phyloP scores from a whole-genome alignment of 2,113 vertebrate species.

The Condylura cristata region DNA sequence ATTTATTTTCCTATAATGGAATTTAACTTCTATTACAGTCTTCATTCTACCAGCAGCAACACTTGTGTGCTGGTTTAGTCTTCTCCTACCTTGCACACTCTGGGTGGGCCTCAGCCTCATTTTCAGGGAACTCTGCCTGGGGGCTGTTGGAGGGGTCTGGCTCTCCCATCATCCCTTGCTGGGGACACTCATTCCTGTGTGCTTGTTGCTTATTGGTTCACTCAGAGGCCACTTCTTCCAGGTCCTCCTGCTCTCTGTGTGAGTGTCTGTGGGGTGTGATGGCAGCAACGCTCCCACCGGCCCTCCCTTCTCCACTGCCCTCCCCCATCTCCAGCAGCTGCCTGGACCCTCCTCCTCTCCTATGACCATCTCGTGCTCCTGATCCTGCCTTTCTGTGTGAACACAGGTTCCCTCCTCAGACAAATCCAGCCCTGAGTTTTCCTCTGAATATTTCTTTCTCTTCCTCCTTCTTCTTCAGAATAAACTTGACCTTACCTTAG shows the following conservation, averaged over 20 bases:
- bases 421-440: background rate
- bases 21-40: background rate
- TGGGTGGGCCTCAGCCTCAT: background rate
- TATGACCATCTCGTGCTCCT: rapidly evolving
- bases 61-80: background rate
- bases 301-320: too few relatives aligned
- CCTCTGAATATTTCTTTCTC: background rate
- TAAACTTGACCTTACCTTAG: background rate
- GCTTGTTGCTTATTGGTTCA: background rate
- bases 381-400: background rate
- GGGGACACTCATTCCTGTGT: background rate
- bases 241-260: background rate
- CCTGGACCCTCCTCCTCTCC: background rate
- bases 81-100: background rate
- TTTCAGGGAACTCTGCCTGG: background rate
- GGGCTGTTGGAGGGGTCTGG: background rate
- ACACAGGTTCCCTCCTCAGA: background rate
- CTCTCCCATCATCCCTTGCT: background rate
- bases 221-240: background rate
- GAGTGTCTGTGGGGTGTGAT: background rate
- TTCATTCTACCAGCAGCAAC: background rate
- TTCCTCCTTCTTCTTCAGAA: background rate
- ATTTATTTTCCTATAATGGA: slow-evolving; percentile 16
- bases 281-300: too few relatives aligned
- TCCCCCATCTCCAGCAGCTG: too few relatives aligned